A percentile compares a stretch with the other conserved stretches of the same genome.
phyloP scores from a whole-genome alignment of 2,113 vertebrate species.

The Eubucco bourcierii region DNA sequence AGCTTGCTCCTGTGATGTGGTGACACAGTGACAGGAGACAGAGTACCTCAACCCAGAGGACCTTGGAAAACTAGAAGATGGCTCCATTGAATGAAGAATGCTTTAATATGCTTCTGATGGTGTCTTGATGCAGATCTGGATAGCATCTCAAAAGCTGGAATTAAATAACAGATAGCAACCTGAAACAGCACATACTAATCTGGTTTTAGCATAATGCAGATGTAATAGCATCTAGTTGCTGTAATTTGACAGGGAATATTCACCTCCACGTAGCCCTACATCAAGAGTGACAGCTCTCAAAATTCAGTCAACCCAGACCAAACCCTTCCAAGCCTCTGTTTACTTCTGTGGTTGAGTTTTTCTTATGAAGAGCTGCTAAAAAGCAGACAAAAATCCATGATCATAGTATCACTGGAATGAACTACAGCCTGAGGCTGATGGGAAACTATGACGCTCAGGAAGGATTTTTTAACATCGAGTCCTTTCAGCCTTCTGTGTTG shows the following conservation, averaged over 20 bases:
- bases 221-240: not conserved
- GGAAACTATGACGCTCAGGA: not conserved
- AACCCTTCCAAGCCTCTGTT: not conserved
- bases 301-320: not conserved
- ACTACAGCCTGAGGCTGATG: not conserved
- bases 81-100: slow-evolving; percentile 66
- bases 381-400: not conserved
- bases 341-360: not conserved
- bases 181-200: not conserved
- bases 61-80: slow-evolving; percentile 86
- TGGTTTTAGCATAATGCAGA: not conserved
- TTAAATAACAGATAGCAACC: not conserved
- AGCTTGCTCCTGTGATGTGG: slow-evolving; percentile 61
- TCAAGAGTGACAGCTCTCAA: not conserved
- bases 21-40: slow-evolving; percentile 88
- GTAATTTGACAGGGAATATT: not conserved
- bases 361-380: not conserved
- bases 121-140: not conserved
- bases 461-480: not conserved
- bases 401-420: not conserved
- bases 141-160: not conserved
- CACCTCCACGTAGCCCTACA: not conserved
- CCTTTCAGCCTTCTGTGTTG: not conserved
- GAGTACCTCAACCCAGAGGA: slow-evolving; percentile 89
- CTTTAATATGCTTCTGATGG: not conserved